Conservation (phyloP, 2,113 vertebrate genomes). For the Oryzias melastigma region DNA sequence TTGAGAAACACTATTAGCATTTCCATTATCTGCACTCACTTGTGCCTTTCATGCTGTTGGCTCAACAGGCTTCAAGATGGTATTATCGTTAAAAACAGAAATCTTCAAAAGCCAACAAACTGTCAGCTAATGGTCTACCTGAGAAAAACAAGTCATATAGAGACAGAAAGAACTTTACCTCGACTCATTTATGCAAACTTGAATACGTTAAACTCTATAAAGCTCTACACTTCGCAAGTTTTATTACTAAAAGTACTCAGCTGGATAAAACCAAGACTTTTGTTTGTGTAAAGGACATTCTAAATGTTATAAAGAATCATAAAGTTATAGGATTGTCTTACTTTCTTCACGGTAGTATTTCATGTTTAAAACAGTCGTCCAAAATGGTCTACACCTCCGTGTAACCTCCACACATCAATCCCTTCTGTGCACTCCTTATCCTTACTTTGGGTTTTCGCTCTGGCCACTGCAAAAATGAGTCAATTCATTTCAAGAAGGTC, state of each 20-base stretch:
- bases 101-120: conserved; percentile 12
- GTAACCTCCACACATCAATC: background rate
- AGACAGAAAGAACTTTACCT: conserved; percentile 2
- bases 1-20: conserved; percentile 1
- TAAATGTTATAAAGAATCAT: background rate
- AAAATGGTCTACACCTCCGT: no score
- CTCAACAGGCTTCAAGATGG: conserved; percentile 13
- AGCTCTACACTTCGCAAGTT: no score
- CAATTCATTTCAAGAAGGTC: conserved; percentile 70
- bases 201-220: no score
- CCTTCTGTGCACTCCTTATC: conserved; percentile 7
- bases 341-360: no score
- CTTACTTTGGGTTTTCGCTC: conserved; percentile 1
- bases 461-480: conserved; percentile 41
- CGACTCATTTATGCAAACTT: conserved; percentile 2
- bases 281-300: background rate
- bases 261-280: no score
- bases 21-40: conserved; percentile 7
- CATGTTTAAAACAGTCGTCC: no score
- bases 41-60: conserved; percentile 14
- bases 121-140: conserved; percentile 13
- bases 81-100: conserved; percentile 10
- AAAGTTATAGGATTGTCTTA: no score
- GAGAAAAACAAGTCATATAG: conserved; percentile 1
- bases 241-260: no score